These are phyloP conservation scores for Agrypnus murinus DNA, from an alignment of 2,888 invertebrate genomes.

Conservation along the genomic window DNA sequence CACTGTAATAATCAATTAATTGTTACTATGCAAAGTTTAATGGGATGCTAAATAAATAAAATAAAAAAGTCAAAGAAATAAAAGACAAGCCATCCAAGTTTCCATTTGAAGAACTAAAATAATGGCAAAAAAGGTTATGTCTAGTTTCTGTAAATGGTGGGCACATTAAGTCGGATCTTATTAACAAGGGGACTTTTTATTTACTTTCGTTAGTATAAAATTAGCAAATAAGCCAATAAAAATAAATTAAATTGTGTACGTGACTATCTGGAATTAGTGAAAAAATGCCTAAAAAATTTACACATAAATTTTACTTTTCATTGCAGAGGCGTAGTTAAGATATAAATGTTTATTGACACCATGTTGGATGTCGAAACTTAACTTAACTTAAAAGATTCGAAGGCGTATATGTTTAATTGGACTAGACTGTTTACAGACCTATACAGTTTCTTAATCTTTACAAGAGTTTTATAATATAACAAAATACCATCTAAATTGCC, in stretches of 20 bases:
- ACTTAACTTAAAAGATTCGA: no score
- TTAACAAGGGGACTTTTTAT: constrained; percentile 39
- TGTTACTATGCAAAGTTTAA: constrained; percentile 23
- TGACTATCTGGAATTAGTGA: background rate
- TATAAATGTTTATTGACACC: background rate
- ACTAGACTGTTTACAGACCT: no score
- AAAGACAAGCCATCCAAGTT: constrained; percentile 42
- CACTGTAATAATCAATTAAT: constrained; percentile 12
- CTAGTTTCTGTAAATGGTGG: constrained; percentile 56
- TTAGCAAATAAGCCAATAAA: constrained; percentile 38
- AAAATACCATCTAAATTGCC: no score
- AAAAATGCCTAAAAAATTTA: background rate
- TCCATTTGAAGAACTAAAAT: constrained; percentile 53
- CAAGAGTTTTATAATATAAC: no score
- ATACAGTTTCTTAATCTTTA: no score
- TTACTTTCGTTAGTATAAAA: constrained; percentile 36
- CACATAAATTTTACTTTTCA: constrained; percentile 1
- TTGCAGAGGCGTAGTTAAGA: background rate
- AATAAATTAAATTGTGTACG: constrained; percentile 20
- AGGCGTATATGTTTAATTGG: no score
- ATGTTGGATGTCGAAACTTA: no score
- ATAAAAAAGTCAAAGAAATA: constrained; percentile 37
- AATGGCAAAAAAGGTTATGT: constrained; percentile 48
- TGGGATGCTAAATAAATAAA: background rate
- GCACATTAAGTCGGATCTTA: constrained; percentile 43